Evolutionary conservation across 2,888 invertebrate species (phyloP).

Genomic region (Strigamia crassipes): DNA sequence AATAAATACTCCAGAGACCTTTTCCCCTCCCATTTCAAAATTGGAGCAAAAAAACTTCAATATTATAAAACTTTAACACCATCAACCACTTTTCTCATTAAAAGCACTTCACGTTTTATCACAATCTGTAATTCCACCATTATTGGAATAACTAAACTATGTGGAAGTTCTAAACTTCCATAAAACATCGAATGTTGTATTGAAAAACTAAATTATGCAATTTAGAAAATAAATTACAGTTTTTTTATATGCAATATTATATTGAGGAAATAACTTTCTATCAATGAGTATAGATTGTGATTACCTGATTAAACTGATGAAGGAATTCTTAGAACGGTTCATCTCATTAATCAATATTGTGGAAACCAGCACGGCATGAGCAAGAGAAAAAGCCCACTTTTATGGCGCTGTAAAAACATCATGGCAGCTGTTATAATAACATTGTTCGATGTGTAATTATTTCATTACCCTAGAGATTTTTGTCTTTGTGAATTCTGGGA

Average conservation of each 20-base stretch:
- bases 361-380: conserved; percentile 34
- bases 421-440: conserved; percentile 20
- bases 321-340: conserved; percentile 26
- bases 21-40: neutral
- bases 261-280: neutral
- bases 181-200: too few species aligned
- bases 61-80: neutral
- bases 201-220: too few species aligned
- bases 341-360: conserved; percentile 31
- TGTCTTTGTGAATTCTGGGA: neutral
- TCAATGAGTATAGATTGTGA: neutral
- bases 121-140: neutral
- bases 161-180: neutral
- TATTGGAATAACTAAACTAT: neutral
- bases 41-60: neutral
- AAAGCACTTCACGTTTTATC: neutral
- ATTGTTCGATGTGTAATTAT: conserved; percentile 4
- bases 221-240: too few species aligned
- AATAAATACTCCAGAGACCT: neutral
- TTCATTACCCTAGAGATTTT: neutral
- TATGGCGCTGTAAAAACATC: conserved; percentile 2
- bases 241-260: too few species aligned
- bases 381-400: conserved; percentile 28
- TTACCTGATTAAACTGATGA: conserved; percentile 28
- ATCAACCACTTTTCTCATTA: neutral